phyloP scores from a whole-genome alignment of 92 coral and sea anemone genomes.

The Galaxea fascicularis region DNA sequence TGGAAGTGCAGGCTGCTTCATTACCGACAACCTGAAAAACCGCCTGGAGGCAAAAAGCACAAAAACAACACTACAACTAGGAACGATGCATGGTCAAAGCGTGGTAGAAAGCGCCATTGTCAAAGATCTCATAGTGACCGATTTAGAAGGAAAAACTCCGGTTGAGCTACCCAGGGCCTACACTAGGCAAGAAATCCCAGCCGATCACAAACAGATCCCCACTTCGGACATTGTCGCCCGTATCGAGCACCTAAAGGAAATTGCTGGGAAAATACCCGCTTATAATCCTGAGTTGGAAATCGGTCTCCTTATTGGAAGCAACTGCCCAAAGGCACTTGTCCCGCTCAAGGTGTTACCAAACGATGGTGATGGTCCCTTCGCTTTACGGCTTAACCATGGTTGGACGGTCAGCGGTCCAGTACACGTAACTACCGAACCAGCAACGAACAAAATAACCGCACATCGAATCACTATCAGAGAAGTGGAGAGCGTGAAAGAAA shows the following conservation, averaged over 20 bases:
- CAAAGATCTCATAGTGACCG: conserved; percentile 37
- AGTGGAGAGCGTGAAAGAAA: conserved; percentile 37
- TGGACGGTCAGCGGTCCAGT: conserved; percentile 73
- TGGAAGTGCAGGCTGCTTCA: conserved; percentile 80
- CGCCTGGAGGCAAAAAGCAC: not conserved
- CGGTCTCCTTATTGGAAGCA: not conserved
- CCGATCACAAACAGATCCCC: conserved; percentile 52
- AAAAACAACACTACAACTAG: conserved; percentile 36
- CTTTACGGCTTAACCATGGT: conserved; percentile 58
- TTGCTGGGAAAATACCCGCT: conserved; percentile 52
- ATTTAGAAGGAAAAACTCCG: no score
- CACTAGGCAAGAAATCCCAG: conserved; percentile 57
- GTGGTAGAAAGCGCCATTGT: conserved; percentile 44
- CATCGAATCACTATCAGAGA: conserved; percentile 46
- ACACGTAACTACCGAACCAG: not conserved
- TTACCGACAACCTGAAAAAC: conserved; percentile 50
- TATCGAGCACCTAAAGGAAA: conserved; percentile 52
- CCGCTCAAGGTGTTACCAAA: conserved; percentile 70
- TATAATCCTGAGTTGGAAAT: not conserved
- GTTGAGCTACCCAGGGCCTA: conserved; percentile 43
- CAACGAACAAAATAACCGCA: conserved; percentile 4
- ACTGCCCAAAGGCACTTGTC: conserved; percentile 43
- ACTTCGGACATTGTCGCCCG: conserved; percentile 43
- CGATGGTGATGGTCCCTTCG: no score
- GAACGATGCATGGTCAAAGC: conserved; percentile 72